Evolutionary conservation across 2,797 vertebrate genomes (phyloP), one percentile per base, ranked within the genome.

Genomic region (Microctenopoma stevenorrisi): DNA sequence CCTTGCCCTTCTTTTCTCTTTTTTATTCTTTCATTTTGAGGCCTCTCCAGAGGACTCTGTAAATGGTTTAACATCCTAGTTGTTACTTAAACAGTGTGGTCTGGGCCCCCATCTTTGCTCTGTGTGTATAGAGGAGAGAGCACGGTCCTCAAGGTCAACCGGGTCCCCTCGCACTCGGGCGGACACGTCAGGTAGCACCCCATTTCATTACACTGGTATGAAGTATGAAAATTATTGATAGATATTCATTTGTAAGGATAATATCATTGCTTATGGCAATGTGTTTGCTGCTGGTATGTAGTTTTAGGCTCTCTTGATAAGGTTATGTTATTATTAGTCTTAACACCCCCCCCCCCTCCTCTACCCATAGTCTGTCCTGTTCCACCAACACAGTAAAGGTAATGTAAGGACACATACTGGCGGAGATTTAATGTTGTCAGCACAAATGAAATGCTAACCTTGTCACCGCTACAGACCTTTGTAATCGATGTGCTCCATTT

Each of bases 401-500:
- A 81, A 83, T 76, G 75, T 64, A 77, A 86, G 77, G 48, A 69
- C 65, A 82, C 67, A 66, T 70, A 68, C 44, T 48, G 78, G 43
- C 75, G 38, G 73, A 26, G 57, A 70, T 74, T 78, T 83, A 54
- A 56, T 75, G 74, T 79, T 74, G 40, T 83, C 80, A 62, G 58
- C 58, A 82, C 55, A 82, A 79, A 82, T 88, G 91, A 94, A 92
- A 87, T 97, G 96, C 95, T 97, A 98, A 97, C 96, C 94, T 95
- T 94, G 94, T 94, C 92, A 88, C 70, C 62, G 63, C 69, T 64
- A 37, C 53, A 63, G 50, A 53, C 54, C 33, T 52, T 59, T 75
- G 40, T 61, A 26, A 69, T 74, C 4, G 2, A 56, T 64, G 52
- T 60, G 43, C 63, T 66, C 33, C 59, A 74, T 84, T 78, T 76